phyloP scores from a whole-genome alignment of 1,140 invertebrate species.

The Thaumetopoea pityocampa region DNA sequence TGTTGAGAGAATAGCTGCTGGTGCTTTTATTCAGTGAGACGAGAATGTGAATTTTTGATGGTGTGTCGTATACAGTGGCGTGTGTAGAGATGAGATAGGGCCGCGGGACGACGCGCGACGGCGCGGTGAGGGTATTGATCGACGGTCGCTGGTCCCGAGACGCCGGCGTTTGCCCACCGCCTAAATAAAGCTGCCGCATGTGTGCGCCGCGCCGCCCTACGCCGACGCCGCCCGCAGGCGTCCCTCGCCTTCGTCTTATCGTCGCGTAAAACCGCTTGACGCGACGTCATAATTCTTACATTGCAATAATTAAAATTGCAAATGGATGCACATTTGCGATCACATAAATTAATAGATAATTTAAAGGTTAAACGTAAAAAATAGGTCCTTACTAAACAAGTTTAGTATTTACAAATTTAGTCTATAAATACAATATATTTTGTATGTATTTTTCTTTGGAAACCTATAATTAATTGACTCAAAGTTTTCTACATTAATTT shows the following conservation, averaged over 20 bases:
- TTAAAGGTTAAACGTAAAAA: too few species aligned
- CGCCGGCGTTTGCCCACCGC: constrained; percentile 66
- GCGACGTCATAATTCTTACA: constrained; percentile 17
- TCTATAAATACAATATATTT: too few species aligned
- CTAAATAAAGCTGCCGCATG: constrained; percentile 73
- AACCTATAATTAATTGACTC: too few species aligned
- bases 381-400: too few species aligned
- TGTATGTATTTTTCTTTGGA: too few species aligned
- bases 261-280: constrained; percentile 21
- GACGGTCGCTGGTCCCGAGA: constrained; percentile 60
- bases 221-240: constrained; percentile 39
- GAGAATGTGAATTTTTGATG: constrained; percentile 72
- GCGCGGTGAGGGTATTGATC: constrained; percentile 72
- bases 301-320: too few species aligned
- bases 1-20: constrained; percentile 28
- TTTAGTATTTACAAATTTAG: too few species aligned
- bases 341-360: too few species aligned
- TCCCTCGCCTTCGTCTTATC: constrained; percentile 15
- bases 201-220: constrained; percentile 58
- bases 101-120: constrained; percentile 58
- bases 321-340: too few species aligned
- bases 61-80: constrained; percentile 59
- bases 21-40: constrained; percentile 58
- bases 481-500: too few species aligned
- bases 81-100: constrained; percentile 60